Evolutionary conservation across 2,797 vertebrate species (phyloP), one percentile per base, ranked within the genome.

Genomic region (Pangasius mekongensis): DNA sequence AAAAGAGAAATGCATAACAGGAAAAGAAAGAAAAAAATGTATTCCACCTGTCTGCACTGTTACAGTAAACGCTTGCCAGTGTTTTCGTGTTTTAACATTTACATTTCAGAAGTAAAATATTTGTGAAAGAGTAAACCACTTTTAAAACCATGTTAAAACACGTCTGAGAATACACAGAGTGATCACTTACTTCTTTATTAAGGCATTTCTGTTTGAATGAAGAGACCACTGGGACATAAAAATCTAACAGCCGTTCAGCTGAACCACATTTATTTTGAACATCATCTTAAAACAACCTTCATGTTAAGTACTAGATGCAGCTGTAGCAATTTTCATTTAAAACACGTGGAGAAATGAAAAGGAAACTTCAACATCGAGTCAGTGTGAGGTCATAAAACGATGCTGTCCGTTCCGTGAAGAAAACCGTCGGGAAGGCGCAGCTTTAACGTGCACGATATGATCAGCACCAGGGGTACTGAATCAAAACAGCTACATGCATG

Each of bases 131-230:
- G n/a, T 73, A 56, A 80, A 33, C 27, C 69, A 10, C 22, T 76
- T 47, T 43, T 13, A 47, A 74, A 80, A 30, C 14, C 77, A 80
- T 11, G 10, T 80, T 43, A 6, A 49, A 76, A 56, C 49, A 33
- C 56, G 8, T 77, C 49, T 27, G 1, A 30, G 14, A 54, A 30
- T 49, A 52, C 52, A 56, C 60, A 66, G 8, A 49, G 33, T 9
- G n/a, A 64, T 60, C 66, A 20, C 5, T 24, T 56, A 2, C 18
- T 27, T 82, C 36, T 16, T 87, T 89, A 90, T 90, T 91, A 89
- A 90, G 87, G 87, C 89, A 87, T 86, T 87, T 83, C 82, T 83
- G 58, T 16, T 27, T 27, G 22, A 16, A 47, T 47, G 39, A 83
- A 80, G 30, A 81, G 33, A 43, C 10, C 56, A 43, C 80, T 47